Evolutionary conservation across 2,888 invertebrate species (phyloP), one percentile per base, ranked within the genome.

Genomic region (Leptopterna dolabrata): DNA sequence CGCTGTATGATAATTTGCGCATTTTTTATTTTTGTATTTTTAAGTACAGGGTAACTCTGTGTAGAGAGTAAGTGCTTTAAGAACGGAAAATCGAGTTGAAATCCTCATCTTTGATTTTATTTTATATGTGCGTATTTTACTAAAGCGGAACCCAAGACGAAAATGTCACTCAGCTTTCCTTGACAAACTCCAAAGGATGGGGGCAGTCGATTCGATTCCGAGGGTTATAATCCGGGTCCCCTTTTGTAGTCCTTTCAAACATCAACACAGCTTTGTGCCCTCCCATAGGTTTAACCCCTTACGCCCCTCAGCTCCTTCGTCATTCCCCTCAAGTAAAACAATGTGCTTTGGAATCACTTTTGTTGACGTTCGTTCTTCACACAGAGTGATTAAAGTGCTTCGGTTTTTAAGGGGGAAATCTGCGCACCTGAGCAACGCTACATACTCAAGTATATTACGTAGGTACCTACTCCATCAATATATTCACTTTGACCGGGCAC

Each of bases 171-270:
- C 47, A 7, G 47, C 13, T 47, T 47, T 47, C 24, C 63, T 24
- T 24, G 24, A 24, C 24, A 63, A 63, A 63, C 63, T 63, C 63
- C 63, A 4, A 11, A 19, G 24, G 78, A 45, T 2, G 11, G 27
- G 43, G 78, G 41, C 78, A 24, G 78, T 78, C 45, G 45, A 78
- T 78, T 78, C 45, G 41, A 78, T 78, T 78, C 45, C 45, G 45
- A 78, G 78, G 78, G 45, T 78, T 78, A 78, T 78, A 78, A 78
- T 78, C 78, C 41, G 45, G 24, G 63, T 24, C 63, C 63, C 63
- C 63, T 63, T 55, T 24, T 63, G 63, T 63, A 6, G 63, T 63
- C 63, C 63, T 63, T 63, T 63, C 63, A 24, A 63, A 63, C 63
- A 63, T 63, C 63, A 63, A 63, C 63, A 63, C 9, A 63, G 63